These are phyloP conservation scores for Temnothorax unifasciatus DNA, from an alignment of 2,888 invertebrate genomes.

Conservation along the genomic window DNA sequence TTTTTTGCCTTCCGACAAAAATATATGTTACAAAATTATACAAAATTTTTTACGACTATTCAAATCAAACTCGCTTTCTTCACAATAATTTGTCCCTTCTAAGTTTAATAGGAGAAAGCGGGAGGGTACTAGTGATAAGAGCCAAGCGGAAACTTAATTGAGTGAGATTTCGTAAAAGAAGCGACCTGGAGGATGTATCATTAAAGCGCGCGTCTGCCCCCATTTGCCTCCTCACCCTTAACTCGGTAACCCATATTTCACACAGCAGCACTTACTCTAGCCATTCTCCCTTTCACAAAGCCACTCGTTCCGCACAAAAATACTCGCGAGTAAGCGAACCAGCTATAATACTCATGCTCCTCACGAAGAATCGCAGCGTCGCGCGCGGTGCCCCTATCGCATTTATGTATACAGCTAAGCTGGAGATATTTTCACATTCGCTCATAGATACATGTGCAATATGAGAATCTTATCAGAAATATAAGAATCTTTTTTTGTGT, in stretches of 20 bases:
- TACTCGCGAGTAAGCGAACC: constrained; percentile 76
- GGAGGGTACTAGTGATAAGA: constrained; percentile 27
- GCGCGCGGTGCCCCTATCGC: background rate
- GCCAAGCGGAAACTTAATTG: constrained; percentile 73
- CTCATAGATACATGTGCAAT: background rate
- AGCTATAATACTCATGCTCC: constrained; percentile 70
- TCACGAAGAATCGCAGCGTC: constrained; percentile 72
- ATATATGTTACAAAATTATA: background rate
- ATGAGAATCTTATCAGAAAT: background rate
- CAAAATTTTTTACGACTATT: constrained; percentile 47
- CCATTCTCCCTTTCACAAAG: constrained; percentile 84
- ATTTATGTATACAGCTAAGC: constrained; percentile 8
- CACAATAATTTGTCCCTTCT: constrained; percentile 53
- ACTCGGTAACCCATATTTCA: constrained; percentile 86
- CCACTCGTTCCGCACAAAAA: constrained; percentile 82
- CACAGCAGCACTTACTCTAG: constrained; percentile 83
- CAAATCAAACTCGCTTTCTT: constrained; percentile 55
- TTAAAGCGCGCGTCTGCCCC: constrained; percentile 78
- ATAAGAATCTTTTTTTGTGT: background rate
- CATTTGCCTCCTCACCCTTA: constrained; percentile 76
- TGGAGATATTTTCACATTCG: constrained; percentile 55
- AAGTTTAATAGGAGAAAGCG: constrained; percentile 1
- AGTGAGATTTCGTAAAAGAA: constrained; percentile 76
- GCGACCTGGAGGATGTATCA: constrained; percentile 81
- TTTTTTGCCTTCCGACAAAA: constrained; percentile 19